Percentiles rank a stretch among this genome's conserved stretches.
Evolutionary conservation across 2,797 vertebrate genomes (phyloP).

Genomic region (Hypotaenidia okinawae): DNA sequence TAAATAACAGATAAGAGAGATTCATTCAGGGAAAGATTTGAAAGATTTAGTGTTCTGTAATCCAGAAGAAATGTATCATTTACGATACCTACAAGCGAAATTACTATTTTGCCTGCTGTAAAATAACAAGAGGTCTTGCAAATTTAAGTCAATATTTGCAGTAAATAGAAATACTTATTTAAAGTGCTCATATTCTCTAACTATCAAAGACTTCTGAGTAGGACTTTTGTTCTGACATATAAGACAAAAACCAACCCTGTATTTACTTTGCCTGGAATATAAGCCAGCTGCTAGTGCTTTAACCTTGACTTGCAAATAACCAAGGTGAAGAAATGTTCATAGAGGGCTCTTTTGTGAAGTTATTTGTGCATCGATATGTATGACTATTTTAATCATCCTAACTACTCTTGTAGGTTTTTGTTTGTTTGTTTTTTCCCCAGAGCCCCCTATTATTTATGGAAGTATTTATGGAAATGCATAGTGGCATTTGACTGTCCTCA

Average conservation of each 20-base stretch:
- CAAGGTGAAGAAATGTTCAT: background rate
- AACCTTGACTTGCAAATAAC: background rate
- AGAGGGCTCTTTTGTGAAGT: background rate
- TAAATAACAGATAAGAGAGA: background rate
- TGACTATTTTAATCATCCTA: background rate
- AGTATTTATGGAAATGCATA: no score
- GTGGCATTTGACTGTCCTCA: background rate
- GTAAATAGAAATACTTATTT: background rate
- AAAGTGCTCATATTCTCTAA: background rate
- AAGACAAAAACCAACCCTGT: background rate
- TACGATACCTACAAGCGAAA: background rate
- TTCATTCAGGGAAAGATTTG: background rate
- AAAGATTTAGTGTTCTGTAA: background rate
- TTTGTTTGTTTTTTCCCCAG: no score
- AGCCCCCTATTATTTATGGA: no score
- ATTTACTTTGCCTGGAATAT: background rate
- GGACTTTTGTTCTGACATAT: background rate
- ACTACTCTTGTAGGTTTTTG: background rate
- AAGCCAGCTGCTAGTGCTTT: background rate
- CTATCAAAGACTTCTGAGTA: background rate
- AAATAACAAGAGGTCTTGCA: background rate
- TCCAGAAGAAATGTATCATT: fast-evolving
- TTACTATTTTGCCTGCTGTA: background rate
- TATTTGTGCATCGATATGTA: background rate
- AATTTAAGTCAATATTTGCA: background rate